phyloP scores from a whole-genome alignment of 2,888 invertebrate species.

The Parnassius glacialis region DNA sequence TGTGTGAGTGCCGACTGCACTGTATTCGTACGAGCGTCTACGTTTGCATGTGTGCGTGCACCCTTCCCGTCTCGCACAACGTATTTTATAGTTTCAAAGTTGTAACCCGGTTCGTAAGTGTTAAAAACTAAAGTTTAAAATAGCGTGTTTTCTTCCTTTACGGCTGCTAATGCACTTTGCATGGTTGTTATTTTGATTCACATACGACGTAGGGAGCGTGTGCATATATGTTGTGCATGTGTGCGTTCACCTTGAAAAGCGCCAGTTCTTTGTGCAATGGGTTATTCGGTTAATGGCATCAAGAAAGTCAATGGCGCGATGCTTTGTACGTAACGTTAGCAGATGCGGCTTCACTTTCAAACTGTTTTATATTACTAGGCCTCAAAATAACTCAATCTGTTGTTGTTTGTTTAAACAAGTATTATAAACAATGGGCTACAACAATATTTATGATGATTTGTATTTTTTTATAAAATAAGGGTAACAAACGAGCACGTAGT shows the following conservation, averaged over 20 bases:
- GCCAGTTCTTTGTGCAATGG: slow-evolving; percentile 80
- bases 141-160: slow-evolving; percentile 28
- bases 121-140: slow-evolving; percentile 36
- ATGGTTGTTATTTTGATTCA: slow-evolving; percentile 69
- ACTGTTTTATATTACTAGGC: slow-evolving; percentile 16
- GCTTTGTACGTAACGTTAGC: slow-evolving; percentile 61
- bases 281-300: slow-evolving; percentile 82
- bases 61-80: slow-evolving; percentile 67
- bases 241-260: slow-evolving; percentile 80
- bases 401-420: slow-evolving; percentile 10
- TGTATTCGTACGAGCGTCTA: slow-evolving; percentile 54
- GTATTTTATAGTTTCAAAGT: slow-evolving; percentile 29
- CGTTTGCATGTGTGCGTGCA: slow-evolving; percentile 58
- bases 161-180: slow-evolving; percentile 33
- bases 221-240: slow-evolving; percentile 41
- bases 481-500: too few species aligned
- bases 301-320: slow-evolving; percentile 79
- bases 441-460: too few species aligned
- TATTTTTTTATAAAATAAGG: too few species aligned
- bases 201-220: slow-evolving; percentile 44
- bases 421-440: too few species aligned
- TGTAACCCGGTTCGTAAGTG: slow-evolving; percentile 28
- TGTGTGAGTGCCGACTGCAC: slow-evolving; percentile 67
- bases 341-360: slow-evolving; percentile 31
- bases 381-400: slow-evolving; percentile 11